Conservation (phyloP, 1,140 invertebrate genomes). For the Hestina assimilis region DNA sequence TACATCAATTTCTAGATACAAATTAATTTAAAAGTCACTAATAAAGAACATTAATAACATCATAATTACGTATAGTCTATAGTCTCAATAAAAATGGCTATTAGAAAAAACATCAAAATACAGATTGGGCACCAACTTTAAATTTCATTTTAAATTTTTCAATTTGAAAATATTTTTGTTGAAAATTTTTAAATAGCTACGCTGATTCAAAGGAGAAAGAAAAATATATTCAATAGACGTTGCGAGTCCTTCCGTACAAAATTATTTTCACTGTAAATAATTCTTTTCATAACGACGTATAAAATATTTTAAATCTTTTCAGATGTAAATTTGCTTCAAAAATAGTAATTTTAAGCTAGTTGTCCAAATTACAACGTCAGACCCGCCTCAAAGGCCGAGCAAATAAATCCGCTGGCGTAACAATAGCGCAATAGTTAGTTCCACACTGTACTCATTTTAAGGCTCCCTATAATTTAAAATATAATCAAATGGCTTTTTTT, state of each 20-base stretch:
- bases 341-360: slow-evolving; percentile 14
- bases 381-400: slow-evolving; percentile 6
- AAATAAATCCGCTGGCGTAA: background rate
- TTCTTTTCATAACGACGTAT: background rate
- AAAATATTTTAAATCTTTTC: slow-evolving; percentile 6
- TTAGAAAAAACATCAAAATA: too few species aligned
- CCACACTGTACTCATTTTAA: background rate
- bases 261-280: background rate
- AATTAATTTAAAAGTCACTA: too few species aligned
- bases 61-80: too few species aligned
- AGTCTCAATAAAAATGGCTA: too few species aligned
- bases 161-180: too few species aligned
- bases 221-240: background rate
- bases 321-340: slow-evolving; percentile 14
- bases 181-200: too few species aligned
- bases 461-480: background rate
- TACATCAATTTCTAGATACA: too few species aligned
- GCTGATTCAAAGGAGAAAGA: too few species aligned
- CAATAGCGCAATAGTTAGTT: background rate
- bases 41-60: too few species aligned
- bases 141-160: too few species aligned
- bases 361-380: slow-evolving; percentile 7
- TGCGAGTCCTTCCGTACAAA: background rate
- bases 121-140: too few species aligned
- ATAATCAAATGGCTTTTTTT: too few species aligned